Percentiles rank a stretch among this genome's conserved stretches.
Conservation (phyloP, 2,113 vertebrate genomes). For the Nycticorax nycticorax region DNA sequence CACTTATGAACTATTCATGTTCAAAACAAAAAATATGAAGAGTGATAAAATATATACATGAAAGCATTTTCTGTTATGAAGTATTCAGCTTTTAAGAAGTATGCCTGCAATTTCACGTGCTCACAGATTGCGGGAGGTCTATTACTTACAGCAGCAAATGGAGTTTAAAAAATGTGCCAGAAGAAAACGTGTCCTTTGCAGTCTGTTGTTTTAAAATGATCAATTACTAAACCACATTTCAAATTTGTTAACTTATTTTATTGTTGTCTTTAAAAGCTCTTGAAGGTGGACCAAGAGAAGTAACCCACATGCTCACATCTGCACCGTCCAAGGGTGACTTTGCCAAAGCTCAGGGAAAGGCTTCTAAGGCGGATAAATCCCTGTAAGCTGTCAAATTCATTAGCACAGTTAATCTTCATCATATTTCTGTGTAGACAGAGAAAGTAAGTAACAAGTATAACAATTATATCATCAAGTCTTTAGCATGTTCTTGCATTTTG, state of each 20-base stretch:
- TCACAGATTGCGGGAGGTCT: neutral
- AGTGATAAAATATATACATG: neutral
- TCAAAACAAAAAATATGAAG: neutral
- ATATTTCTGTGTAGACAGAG: neutral
- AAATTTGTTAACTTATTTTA: neutral
- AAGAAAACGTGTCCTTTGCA: neutral
- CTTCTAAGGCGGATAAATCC: neutral
- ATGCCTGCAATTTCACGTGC: neutral
- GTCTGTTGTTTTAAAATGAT: neutral
- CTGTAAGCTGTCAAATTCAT: neutral
- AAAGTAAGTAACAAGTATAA: neutral
- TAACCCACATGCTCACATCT: fast-evolving
- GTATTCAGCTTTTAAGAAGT: neutral
- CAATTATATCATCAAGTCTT: neutral
- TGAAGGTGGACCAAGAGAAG: neutral
- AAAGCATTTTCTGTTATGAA: neutral
- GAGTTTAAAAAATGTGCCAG: neutral
- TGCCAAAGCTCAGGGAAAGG: fast-evolving
- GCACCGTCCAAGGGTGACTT: no score
- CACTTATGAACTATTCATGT: neutral
- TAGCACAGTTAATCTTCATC: neutral
- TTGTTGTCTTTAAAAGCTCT: neutral
- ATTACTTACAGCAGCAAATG: neutral
- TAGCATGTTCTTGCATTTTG: fast-evolving
- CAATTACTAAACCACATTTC: neutral